Percentiles rank a stretch among this genome's conserved stretches.
Evolutionary conservation across 2,888 invertebrate genomes (phyloP).

Genomic region (Agonopterix heracliana): DNA sequence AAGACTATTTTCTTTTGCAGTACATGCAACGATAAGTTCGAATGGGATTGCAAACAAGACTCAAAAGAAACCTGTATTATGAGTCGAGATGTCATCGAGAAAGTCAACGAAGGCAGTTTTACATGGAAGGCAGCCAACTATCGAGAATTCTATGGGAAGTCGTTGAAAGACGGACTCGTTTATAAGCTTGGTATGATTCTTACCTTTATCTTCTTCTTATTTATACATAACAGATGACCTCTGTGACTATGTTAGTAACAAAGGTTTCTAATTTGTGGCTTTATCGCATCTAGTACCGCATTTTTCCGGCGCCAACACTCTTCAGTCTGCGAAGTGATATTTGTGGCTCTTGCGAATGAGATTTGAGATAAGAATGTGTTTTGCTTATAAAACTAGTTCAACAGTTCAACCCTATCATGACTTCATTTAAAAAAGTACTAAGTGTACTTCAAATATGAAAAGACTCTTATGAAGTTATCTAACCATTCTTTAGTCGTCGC

Average conservation of each 20-base stretch:
- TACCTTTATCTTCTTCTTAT: neutral
- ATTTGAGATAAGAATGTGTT: too few relatives aligned
- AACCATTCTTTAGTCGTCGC: too few relatives aligned
- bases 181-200: slow-evolving; percentile 80
- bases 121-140: slow-evolving; percentile 91
- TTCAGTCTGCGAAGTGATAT: too few relatives aligned
- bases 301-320: too few relatives aligned
- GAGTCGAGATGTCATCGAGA: slow-evolving; percentile 80
- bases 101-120: slow-evolving; percentile 77
- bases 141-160: slow-evolving; percentile 88
- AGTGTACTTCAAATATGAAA: too few relatives aligned
- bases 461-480: too few relatives aligned
- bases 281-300: too few relatives aligned
- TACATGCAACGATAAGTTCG: slow-evolving; percentile 19
- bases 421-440: too few relatives aligned
- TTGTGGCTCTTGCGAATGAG: too few relatives aligned
- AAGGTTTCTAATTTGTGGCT: too few relatives aligned
- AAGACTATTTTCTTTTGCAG: neutral
- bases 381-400: too few relatives aligned
- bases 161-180: slow-evolving; percentile 86
- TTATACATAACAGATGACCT: neutral
- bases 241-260: neutral
- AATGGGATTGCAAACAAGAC: slow-evolving; percentile 79
- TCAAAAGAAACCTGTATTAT: slow-evolving; percentile 81
- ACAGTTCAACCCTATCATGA: too few relatives aligned